Base-by-base conservation (phyloP, 2,113 vertebrate species). In the Gracilinanus agilis region DNA sequence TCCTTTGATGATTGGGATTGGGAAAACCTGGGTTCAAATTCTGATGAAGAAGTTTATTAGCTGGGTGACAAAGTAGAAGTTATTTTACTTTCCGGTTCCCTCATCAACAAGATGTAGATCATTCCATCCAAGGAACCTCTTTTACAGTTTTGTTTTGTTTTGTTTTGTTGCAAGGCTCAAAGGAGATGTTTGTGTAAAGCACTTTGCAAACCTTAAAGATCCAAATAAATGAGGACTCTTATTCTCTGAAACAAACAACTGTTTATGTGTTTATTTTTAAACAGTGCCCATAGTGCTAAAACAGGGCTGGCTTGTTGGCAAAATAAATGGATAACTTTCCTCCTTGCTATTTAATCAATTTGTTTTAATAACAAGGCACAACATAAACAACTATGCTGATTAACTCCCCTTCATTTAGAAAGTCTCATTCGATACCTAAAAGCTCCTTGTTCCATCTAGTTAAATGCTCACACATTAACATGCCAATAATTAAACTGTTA, bases 401-500 rank as follows among this genome's bases (percentile, higher is more conserved):
- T 98, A 98, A 98, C 98, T 98, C 0, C 0, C 95, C 98, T 98
- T 97, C 96, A 88, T 98, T 98, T 95, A 97, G 97, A 97, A 98
- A 98, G 97, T 95, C 98, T 98, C 97, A 96, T 97, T 97, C 97
- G 0, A 1, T 96, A 97, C 34, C 94, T 98, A 98, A 97, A 98
- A 98, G 97, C 97, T 97, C 97, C 98, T 98, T 98, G 98, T 97
- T 98, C 98, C 95, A 97, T 98, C 98, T 98, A 95, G 98, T 98
- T 99, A 98, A 98, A 99, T 97, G 98, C 96, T 97, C 97, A 98
- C 97, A 98, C 98, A 98, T 99, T 98, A 98, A 98, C 98, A 99
- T 98, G 98, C 98, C 99, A 99, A 99, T 99, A 99, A 99, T 99
- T 99, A 99, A 99, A 99, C 98, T 98, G 98, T 98, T 98, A 98